Conservation (phyloP, 2,797 vertebrate genomes). For the Vespertilio murinus region DNA sequence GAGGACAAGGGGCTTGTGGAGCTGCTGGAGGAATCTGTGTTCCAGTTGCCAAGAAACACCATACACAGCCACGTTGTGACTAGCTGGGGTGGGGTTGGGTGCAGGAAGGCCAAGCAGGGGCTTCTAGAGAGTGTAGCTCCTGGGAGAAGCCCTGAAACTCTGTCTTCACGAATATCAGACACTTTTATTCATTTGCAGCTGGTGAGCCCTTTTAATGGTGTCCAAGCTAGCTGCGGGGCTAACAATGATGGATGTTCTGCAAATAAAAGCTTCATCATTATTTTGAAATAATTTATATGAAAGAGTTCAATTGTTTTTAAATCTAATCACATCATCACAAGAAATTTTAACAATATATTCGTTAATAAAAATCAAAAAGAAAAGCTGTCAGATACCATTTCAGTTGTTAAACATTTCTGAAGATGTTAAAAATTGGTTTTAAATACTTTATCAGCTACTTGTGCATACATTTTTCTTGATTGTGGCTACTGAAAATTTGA, state of each 20-base stretch:
- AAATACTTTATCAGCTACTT: slow-evolving; percentile 40
- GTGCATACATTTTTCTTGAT: slow-evolving; percentile 38
- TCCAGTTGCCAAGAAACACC: slow-evolving; percentile 92
- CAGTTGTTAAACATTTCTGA: slow-evolving; percentile 44
- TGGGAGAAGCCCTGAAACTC: slow-evolving; percentile 65
- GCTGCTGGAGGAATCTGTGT: slow-evolving; percentile 93
- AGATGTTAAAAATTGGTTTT: slow-evolving; percentile 47
- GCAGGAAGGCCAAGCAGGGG: slow-evolving; percentile 43
- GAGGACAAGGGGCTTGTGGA: slow-evolving; percentile 92
- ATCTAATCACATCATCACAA: slow-evolving; percentile 58
- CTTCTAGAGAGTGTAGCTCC: slow-evolving; percentile 64
- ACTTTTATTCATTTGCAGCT: slow-evolving; percentile 64
- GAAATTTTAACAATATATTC: slow-evolving; percentile 49
- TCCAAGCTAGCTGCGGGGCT: slow-evolving; percentile 73
- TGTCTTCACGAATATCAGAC: slow-evolving; percentile 72
- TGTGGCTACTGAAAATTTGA: slow-evolving; percentile 34
- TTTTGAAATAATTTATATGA: slow-evolving; percentile 63
- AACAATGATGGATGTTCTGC: slow-evolving; percentile 74
- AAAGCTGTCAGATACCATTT: slow-evolving; percentile 49
- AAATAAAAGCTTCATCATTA: slow-evolving; percentile 78
- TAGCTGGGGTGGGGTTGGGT: not conserved
- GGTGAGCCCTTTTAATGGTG: slow-evolving; percentile 69
- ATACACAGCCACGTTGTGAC: slow-evolving; percentile 86
- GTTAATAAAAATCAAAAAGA: slow-evolving; percentile 53
- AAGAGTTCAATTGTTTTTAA: slow-evolving; percentile 51